phyloP scores from a whole-genome alignment of 2,888 invertebrate genomes.

The Plebejus anna region DNA sequence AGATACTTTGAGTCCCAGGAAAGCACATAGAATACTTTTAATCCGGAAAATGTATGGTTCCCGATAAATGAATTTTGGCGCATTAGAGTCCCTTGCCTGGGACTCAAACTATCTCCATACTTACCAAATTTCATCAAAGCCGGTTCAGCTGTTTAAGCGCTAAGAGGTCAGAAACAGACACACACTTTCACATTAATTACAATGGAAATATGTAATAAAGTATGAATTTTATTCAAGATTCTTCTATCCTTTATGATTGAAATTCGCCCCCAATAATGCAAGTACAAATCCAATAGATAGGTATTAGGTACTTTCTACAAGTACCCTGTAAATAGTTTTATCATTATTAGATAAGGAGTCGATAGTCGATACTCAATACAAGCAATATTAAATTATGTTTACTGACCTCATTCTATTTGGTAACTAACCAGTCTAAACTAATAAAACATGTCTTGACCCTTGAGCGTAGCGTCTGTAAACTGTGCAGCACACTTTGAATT shows the following conservation, averaged over 20 bases:
- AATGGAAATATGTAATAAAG: too few species aligned
- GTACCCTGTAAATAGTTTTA: neutral
- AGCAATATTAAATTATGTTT: constrained; percentile 40
- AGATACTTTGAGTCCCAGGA: too few species aligned
- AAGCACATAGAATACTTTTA: too few species aligned
- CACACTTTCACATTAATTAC: too few species aligned
- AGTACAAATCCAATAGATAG: neutral
- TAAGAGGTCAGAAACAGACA: too few species aligned
- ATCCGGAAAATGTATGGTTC: too few species aligned
- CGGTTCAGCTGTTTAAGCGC: too few species aligned
- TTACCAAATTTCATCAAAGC: too few species aligned
- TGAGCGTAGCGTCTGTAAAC: neutral
- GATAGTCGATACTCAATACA: constrained; percentile 38
- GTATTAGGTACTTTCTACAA: neutral
- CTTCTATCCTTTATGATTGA: neutral
- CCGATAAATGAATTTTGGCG: too few species aligned
- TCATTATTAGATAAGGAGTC: constrained; percentile 34
- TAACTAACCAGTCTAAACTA: constrained; percentile 39
- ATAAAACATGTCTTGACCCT: constrained; percentile 30
- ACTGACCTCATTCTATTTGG: constrained; percentile 41
- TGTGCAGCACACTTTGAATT: too few species aligned
- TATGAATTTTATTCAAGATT: neutral
- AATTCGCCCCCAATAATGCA: neutral
- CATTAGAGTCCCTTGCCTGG: too few species aligned
- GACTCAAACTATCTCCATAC: too few species aligned